Percentiles rank a stretch among this genome's conserved stretches.
These are phyloP conservation scores for Erebia aethiops DNA, from an alignment of 2,888 invertebrate genomes.

Conservation along the genomic window DNA sequence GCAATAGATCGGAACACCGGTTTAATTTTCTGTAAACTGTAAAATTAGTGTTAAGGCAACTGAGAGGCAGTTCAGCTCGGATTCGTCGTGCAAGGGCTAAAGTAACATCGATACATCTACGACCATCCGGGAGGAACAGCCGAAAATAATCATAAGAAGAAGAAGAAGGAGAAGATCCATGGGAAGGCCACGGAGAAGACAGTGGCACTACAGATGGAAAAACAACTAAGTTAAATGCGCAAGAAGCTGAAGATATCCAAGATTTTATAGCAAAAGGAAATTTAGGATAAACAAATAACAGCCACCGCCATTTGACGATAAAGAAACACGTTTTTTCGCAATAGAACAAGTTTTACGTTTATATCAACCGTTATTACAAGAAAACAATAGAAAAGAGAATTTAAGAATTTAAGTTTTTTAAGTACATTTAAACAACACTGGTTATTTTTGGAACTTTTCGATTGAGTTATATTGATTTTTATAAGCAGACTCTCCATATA, in stretches of 20 bases:
- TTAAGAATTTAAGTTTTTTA: slow-evolving; percentile 79
- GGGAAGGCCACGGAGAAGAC: slow-evolving; percentile 61
- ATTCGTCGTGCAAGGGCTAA: slow-evolving; percentile 74
- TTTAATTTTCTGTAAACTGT: slow-evolving; percentile 74
- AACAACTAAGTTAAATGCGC: slow-evolving; percentile 77
- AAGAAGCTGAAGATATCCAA: slow-evolving; percentile 70
- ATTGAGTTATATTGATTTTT: slow-evolving; percentile 79
- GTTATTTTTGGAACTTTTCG: slow-evolving; percentile 82
- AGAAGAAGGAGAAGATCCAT: slow-evolving; percentile 63
- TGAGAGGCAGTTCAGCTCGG: slow-evolving; percentile 74
- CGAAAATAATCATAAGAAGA: slow-evolving; percentile 58
- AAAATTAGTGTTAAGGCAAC: slow-evolving; percentile 80
- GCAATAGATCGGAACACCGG: slow-evolving; percentile 65
- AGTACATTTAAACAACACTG: slow-evolving; percentile 83
- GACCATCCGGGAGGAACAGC: slow-evolving; percentile 77
- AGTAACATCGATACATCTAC: slow-evolving; percentile 69
- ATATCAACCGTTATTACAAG: slow-evolving; percentile 83
- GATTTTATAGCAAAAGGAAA: slow-evolving; percentile 76
- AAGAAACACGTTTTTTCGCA: slow-evolving; percentile 84
- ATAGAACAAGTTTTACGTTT: slow-evolving; percentile 84
- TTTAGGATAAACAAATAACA: slow-evolving; percentile 73
- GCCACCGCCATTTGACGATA: slow-evolving; percentile 82
- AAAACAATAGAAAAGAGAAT: slow-evolving; percentile 82
- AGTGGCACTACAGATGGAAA: slow-evolving; percentile 67
- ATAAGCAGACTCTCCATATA: slow-evolving; percentile 80